Percentiles rank a stretch among this genome's conserved stretches.
phyloP scores from a whole-genome alignment of 1,140 invertebrate genomes.

The Agraylea sexmaculata region DNA sequence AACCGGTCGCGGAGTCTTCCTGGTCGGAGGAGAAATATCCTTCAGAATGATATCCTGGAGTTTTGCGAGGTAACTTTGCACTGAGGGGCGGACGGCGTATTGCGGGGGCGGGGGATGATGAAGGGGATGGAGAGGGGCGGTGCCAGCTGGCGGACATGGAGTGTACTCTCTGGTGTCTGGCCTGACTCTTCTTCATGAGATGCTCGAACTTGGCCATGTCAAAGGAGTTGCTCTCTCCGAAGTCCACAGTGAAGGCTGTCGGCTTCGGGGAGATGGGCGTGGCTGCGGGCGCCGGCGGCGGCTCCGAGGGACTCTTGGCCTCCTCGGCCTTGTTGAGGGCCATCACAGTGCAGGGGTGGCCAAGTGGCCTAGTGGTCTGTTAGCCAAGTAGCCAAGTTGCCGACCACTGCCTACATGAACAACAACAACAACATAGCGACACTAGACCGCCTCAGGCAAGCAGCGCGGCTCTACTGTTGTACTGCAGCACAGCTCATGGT shows the following conservation, averaged over 20 bases:
- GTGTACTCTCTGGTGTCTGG: slow-evolving; percentile 53
- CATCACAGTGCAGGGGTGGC: no score
- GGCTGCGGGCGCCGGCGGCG: slow-evolving; percentile 14
- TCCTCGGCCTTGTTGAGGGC: no score
- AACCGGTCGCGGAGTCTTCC: slow-evolving; percentile 33
- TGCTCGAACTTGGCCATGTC: slow-evolving; percentile 50
- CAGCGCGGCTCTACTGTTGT: no score
- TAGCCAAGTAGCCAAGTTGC: no score
- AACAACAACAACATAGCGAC: no score
- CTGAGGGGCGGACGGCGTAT: slow-evolving; percentile 45
- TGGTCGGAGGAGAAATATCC: slow-evolving; percentile 58
- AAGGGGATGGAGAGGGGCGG: slow-evolving; percentile 23
- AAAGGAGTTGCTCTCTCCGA: slow-evolving; percentile 47
- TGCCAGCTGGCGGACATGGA: slow-evolving; percentile 45
- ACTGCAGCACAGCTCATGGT: no score
- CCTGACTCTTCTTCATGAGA: slow-evolving; percentile 57
- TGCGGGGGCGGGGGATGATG: slow-evolving; percentile 14
- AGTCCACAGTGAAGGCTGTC: slow-evolving; percentile 57
- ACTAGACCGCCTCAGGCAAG: no score
- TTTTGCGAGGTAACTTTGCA: slow-evolving; percentile 42
- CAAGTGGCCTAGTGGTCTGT: no score
- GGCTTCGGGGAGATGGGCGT: slow-evolving; percentile 33
- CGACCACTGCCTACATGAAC: no score
- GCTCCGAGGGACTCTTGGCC: not conserved
- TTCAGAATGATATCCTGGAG: slow-evolving; percentile 52